Percentiles rank a stretch among this genome's conserved stretches.
These are phyloP conservation scores for Pterostichus madidus DNA, from an alignment of 2,888 invertebrate genomes.

Conservation along the genomic window DNA sequence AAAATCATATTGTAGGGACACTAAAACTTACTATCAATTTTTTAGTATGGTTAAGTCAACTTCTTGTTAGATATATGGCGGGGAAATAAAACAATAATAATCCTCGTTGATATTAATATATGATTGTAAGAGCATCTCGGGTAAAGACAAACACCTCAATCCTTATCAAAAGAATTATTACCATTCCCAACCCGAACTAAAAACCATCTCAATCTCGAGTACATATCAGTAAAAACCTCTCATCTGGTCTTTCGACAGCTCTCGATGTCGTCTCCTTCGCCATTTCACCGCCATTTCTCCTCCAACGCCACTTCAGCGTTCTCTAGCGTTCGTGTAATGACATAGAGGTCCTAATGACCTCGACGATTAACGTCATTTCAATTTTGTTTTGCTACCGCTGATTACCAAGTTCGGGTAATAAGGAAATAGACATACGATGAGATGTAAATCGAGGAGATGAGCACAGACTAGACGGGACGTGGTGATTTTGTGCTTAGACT, in stretches of 20 bases:
- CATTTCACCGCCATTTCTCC: not conserved
- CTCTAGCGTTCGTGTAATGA: conserved; percentile 45
- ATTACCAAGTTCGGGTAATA: conserved; percentile 57
- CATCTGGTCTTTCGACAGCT: conserved; percentile 27
- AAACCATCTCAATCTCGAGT: not conserved
- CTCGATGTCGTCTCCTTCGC: conserved; percentile 9
- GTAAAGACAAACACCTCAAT: no score
- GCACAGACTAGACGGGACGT: conserved; percentile 15
- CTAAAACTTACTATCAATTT: no score
- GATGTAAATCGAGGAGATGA: conserved; percentile 53
- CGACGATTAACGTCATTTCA: conserved; percentile 66
- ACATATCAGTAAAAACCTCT: conserved; percentile 7
- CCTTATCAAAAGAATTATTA: no score
- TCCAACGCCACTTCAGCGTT: not conserved
- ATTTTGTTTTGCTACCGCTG: conserved; percentile 65
- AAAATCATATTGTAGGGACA: no score
- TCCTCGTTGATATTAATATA: no score
- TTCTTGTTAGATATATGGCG: no score
- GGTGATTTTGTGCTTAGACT: conserved; percentile 58
- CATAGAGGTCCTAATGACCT: conserved; percentile 60
- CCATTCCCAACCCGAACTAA: not conserved
- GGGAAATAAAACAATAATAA: no score
- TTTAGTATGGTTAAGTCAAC: no score
- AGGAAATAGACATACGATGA: conserved; percentile 60
- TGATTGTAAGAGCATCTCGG: no score